These are phyloP conservation scores for Seriola dumerili DNA, from an alignment of 2,113 vertebrate genomes.

Conservation along the genomic window DNA sequence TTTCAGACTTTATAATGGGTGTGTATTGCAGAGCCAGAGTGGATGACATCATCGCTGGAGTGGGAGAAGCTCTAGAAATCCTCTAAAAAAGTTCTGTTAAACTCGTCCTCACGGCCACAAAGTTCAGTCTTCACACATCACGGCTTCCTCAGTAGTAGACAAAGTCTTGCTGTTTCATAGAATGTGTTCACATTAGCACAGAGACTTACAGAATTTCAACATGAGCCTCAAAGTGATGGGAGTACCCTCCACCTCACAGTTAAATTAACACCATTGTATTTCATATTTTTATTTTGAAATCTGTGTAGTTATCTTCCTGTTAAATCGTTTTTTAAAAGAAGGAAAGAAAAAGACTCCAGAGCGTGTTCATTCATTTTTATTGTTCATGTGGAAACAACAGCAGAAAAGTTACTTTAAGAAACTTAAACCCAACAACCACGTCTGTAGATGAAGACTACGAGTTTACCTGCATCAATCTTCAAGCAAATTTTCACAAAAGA, in stretches of 20 bases:
- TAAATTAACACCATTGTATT: not conserved
- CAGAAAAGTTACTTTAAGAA: not conserved
- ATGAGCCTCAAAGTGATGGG: too few relatives aligned
- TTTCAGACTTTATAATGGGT: too few relatives aligned
- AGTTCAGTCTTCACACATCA: too few relatives aligned
- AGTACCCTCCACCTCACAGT: not conserved
- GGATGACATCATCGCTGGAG: too few relatives aligned
- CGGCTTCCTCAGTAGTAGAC: too few relatives aligned
- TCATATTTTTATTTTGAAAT: not conserved
- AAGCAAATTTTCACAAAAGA: not conserved
- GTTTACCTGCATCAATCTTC: not conserved
- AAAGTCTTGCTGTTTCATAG: too few relatives aligned
- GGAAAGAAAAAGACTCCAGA: not conserved
- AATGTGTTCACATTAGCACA: too few relatives aligned
- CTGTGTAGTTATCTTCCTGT: not conserved
- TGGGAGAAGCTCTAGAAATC: too few relatives aligned
- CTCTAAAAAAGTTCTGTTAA: too few relatives aligned
- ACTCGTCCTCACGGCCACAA: too few relatives aligned
- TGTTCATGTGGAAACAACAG: constrained; percentile 12
- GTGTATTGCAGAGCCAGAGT: too few relatives aligned
- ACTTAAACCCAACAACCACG: not conserved
- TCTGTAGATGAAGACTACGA: not conserved
- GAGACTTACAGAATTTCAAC: too few relatives aligned
- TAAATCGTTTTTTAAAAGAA: not conserved
- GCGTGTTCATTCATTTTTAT: constrained; percentile 8